Evolutionary conservation across 2,113 vertebrate genomes (phyloP).

Genomic region (Stomatorhinus ivindoensis): DNA sequence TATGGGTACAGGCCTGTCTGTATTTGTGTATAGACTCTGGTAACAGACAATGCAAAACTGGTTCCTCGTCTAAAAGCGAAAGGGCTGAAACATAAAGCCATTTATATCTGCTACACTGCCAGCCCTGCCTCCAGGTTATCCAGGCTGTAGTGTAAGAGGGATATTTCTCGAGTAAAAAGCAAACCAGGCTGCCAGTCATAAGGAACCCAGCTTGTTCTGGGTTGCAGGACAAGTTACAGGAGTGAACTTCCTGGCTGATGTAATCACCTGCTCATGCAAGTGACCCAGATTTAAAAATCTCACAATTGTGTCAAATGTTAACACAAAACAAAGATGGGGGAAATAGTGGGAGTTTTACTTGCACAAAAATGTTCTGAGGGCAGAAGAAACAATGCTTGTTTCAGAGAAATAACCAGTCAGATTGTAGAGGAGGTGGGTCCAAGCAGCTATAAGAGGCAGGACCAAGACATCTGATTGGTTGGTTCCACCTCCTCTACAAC

Average conservation of each 20-base stretch:
- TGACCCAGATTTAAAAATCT: not conserved
- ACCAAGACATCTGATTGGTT: not conserved
- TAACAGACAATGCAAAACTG: not conserved
- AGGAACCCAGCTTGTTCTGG: not conserved
- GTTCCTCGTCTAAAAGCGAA: not conserved
- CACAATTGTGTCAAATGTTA: not conserved
- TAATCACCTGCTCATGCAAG: not conserved
- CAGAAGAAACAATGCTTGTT: not conserved
- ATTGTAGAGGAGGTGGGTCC: too few relatives aligned
- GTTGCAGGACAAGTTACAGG: not conserved
- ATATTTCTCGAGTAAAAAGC: not conserved
- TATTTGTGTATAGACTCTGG: not conserved
- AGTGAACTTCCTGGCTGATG: not conserved
- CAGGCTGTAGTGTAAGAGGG: not conserved
- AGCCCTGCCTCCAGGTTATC: not conserved
- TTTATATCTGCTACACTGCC: not conserved
- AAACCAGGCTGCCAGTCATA: not conserved
- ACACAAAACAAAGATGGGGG: not conserved
- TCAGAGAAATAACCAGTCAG: too few relatives aligned
- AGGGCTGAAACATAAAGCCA: not conserved
- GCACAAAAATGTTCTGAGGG: not conserved
- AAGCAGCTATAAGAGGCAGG: too few relatives aligned
- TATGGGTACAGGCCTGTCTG: too few relatives aligned
- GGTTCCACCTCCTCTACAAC: too few relatives aligned
- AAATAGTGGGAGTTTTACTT: not conserved